Evolutionary conservation across 2,888 invertebrate species (phyloP).

Genomic region (Idaea dimidiata): DNA sequence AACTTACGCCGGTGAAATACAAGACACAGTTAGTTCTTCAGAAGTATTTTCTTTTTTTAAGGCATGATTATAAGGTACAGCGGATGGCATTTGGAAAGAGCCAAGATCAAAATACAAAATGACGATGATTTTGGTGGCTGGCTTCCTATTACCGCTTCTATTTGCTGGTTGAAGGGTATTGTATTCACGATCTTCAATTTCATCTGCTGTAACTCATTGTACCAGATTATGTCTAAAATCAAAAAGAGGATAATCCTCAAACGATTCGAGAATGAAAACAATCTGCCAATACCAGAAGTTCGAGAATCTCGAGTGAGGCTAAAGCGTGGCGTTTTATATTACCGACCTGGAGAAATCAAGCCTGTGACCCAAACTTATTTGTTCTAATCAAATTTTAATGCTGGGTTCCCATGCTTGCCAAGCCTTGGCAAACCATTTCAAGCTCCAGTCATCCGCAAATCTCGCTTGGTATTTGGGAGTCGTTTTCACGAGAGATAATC

Average conservation of each 20-base stretch:
- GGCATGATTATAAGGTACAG: constrained; percentile 45
- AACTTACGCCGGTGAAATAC: not conserved
- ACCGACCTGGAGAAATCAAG: constrained; percentile 40
- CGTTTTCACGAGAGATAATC: too few species aligned
- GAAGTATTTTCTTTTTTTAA: not conserved
- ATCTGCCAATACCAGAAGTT: constrained; percentile 51
- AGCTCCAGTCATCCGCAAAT: too few species aligned
- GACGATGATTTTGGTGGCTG: constrained; percentile 61
- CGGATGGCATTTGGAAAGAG: constrained; percentile 50
- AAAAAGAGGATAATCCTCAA: constrained; percentile 41
- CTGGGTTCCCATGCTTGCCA: too few species aligned
- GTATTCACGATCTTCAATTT: constrained; percentile 50
- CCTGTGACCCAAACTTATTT: constrained; percentile 22
- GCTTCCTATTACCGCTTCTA: constrained; percentile 54
- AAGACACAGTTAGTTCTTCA: constrained; percentile 16
- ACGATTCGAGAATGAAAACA: constrained; percentile 30
- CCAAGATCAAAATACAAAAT: constrained; percentile 40
- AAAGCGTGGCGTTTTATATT: constrained; percentile 40
- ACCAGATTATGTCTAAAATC: constrained; percentile 35
- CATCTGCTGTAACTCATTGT: constrained; percentile 45
- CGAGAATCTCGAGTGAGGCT: constrained; percentile 14
- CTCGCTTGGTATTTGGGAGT: too few species aligned
- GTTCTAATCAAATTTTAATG: too few species aligned
- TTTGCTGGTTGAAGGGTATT: constrained; percentile 57
- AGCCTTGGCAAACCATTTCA: too few species aligned